Percentiles rank a stretch among this genome's conserved stretches.
Evolutionary conservation across 2,888 invertebrate genomes (phyloP).

Genomic region (Spodoptera littoralis): DNA sequence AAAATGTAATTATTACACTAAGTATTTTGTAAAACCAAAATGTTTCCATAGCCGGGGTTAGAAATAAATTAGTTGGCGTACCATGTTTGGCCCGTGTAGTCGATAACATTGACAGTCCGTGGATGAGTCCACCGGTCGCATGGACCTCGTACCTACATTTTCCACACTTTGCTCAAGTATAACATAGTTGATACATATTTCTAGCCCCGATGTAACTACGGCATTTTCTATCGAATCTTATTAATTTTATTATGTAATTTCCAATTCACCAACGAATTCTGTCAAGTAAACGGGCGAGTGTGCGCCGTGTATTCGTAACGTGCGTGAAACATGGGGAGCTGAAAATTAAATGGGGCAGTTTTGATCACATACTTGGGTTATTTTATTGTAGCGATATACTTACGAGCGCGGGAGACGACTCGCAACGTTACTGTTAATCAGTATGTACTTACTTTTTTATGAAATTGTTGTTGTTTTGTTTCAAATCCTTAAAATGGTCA

Average conservation of each 20-base stretch:
- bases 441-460: constrained; percentile 4
- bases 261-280: constrained; percentile 34
- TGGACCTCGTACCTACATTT: constrained; percentile 13
- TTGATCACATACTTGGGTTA: constrained; percentile 60
- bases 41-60: constrained; percentile 54
- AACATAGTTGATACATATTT: constrained; percentile 46
- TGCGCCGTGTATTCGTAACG: constrained; percentile 37
- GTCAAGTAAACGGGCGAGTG: constrained; percentile 33
- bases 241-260: constrained; percentile 32
- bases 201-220: constrained; percentile 45
- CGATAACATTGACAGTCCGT: constrained; percentile 6
- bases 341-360: constrained; percentile 65
- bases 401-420: constrained; percentile 4
- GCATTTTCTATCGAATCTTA: constrained; percentile 38
- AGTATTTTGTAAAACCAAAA: constrained; percentile 54
- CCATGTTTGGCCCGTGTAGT: constrained; percentile 10
- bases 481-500: not conserved
- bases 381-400: constrained; percentile 28
- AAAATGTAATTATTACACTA: constrained; percentile 55
- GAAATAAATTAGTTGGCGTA: constrained; percentile 41
- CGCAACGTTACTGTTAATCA: constrained; percentile 15
- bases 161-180: constrained; percentile 53
- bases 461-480: constrained; percentile 1
- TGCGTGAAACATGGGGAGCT: constrained; percentile 57
- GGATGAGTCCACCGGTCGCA: not conserved